Conservation (phyloP, 2,113 vertebrate species). For the Anhinga anhinga region DNA sequence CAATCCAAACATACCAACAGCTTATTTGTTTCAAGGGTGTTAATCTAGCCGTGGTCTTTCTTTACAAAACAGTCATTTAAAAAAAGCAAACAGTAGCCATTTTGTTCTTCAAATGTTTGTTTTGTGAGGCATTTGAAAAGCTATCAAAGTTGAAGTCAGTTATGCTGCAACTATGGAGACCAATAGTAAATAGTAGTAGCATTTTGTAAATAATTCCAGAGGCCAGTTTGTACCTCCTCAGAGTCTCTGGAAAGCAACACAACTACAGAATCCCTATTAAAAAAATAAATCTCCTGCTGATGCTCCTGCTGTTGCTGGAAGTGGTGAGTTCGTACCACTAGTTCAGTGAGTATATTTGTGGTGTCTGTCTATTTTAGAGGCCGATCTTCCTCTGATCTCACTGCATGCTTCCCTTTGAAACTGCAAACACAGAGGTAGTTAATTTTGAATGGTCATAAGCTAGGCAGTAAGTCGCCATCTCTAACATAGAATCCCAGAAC, state of each 20-base stretch:
- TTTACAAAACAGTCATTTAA: not conserved
- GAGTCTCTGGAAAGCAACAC: not conserved
- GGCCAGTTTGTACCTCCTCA: not conserved
- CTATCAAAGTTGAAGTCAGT: not conserved
- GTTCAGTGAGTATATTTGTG: not conserved
- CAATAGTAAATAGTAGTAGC: not conserved
- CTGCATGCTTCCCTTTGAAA: not conserved
- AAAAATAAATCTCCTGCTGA: not conserved
- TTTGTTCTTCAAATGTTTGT: not conserved
- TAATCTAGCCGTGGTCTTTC: not conserved
- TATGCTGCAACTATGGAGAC: not conserved
- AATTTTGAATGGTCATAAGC: not conserved
- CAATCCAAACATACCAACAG: not conserved
- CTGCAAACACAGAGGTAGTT: not conserved
- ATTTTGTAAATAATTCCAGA: not conserved
- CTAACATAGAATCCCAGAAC: not conserved
- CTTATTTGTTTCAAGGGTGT: not conserved
- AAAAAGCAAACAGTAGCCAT: not conserved
- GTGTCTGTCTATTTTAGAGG: not conserved
- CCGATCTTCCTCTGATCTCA: not conserved
- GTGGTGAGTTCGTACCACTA: not conserved
- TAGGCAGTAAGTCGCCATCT: not conserved
- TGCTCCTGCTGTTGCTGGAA: not conserved
- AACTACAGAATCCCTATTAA: not conserved
- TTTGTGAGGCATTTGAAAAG: not conserved